Evolutionary conservation across 2,888 invertebrate species (phyloP).

Genomic region (Apocheima hispidaria): DNA sequence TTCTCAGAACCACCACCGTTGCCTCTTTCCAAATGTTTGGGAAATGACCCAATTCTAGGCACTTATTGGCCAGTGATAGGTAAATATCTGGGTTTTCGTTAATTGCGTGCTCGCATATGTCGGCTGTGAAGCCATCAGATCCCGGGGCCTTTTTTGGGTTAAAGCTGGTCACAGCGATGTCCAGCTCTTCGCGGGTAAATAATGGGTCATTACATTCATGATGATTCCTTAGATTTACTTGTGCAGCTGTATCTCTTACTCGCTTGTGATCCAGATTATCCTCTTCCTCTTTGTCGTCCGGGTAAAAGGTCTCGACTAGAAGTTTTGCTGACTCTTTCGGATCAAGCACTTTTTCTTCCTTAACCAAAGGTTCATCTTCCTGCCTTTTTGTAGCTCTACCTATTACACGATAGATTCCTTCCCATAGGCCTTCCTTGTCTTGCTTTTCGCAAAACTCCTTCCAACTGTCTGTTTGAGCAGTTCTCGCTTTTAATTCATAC

Average conservation of each 20-base stretch:
- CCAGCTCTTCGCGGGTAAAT: conserved; percentile 34
- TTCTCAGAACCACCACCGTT: conserved; percentile 3
- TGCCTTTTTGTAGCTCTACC: not conserved
- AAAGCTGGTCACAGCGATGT: conserved; percentile 13
- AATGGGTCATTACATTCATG: conserved; percentile 32
- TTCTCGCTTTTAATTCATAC: not conserved
- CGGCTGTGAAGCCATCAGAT: not conserved
- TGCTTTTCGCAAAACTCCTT: not conserved
- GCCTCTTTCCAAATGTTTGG: conserved; percentile 22
- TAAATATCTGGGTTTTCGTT: not conserved
- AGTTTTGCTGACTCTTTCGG: too few species aligned
- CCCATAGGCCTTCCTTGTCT: not conserved
- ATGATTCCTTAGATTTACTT: too few species aligned
- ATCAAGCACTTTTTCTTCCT: too few species aligned
- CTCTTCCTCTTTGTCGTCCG: too few species aligned
- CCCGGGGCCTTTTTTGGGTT: conserved; percentile 19
- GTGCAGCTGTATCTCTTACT: too few species aligned
- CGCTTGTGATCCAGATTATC: too few species aligned
- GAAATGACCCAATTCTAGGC: not conserved
- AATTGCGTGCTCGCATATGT: conserved; percentile 24
- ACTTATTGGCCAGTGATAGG: not conserved
- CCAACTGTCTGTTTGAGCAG: not conserved
- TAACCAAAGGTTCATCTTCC: too few species aligned
- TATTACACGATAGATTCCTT: not conserved
- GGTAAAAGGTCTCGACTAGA: too few species aligned